These are phyloP conservation scores for Ornithorhynchus anatinus DNA, from an alignment of 2,113 vertebrate genomes.

Conservation along the genomic window DNA sequence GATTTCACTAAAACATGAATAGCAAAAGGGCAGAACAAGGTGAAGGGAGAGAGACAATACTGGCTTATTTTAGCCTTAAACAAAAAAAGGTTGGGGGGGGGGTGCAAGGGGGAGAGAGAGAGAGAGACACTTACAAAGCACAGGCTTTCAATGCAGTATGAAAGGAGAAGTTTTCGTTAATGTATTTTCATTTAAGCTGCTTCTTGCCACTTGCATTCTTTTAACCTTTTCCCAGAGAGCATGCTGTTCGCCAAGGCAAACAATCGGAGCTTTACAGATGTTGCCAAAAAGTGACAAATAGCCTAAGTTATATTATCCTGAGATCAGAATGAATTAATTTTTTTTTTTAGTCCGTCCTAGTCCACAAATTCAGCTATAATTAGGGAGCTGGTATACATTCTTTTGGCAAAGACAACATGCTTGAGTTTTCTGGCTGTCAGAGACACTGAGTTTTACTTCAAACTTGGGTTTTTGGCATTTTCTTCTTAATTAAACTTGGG, in stretches of 20 bases:
- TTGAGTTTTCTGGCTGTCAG: neutral
- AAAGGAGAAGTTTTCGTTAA: constrained; percentile 47
- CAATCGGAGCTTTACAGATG: constrained; percentile 41
- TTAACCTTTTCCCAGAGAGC: constrained; percentile 37
- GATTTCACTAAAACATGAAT: constrained; percentile 64
- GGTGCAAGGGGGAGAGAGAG: constrained; percentile 18
- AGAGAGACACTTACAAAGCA: constrained; percentile 36
- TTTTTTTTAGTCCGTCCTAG: constrained; percentile 51
- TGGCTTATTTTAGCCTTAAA: constrained; percentile 63
- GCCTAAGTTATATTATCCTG: constrained; percentile 63
- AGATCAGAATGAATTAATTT: constrained; percentile 57
- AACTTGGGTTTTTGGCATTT: too few species aligned
- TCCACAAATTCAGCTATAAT: constrained; percentile 40
- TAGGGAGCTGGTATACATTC: constrained; percentile 28
- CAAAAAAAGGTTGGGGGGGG: constrained; percentile 27
- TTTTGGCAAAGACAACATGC: neutral
- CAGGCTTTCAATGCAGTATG: constrained; percentile 40
- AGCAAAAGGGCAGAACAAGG: constrained; percentile 74
- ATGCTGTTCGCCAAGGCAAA: constrained; percentile 30
- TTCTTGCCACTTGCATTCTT: constrained; percentile 50
- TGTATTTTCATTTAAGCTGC: constrained; percentile 26
- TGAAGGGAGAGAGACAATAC: constrained; percentile 60
- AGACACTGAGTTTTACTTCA: neutral
- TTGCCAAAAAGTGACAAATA: constrained; percentile 57
- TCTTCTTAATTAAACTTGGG: too few species aligned